Conservation (phyloP, 2,888 invertebrate species). For the Drosophila yooni region DNA sequence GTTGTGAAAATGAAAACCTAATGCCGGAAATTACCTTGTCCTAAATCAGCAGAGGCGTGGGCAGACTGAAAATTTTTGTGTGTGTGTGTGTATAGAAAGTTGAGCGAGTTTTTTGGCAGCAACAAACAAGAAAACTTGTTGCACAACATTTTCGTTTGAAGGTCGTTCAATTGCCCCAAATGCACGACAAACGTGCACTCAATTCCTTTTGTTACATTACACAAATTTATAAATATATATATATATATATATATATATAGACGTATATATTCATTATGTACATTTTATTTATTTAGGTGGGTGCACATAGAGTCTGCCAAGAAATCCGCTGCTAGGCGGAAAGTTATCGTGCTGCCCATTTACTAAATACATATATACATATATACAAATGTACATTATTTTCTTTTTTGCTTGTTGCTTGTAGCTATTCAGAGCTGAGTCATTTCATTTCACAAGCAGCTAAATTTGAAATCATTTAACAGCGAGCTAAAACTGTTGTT, state of each 20-base stretch:
- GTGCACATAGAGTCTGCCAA: slow-evolving; percentile 2
- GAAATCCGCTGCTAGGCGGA: slow-evolving; percentile 23
- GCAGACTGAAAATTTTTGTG: slow-evolving; percentile 37
- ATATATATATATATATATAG: background rate
- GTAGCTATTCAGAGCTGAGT: slow-evolving; percentile 7
- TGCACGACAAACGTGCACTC: slow-evolving; percentile 15
- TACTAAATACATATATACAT: slow-evolving; percentile 7
- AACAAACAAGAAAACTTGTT: slow-evolving; percentile 64
- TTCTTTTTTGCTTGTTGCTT: background rate
- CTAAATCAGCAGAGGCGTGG: slow-evolving; percentile 53
- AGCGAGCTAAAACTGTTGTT: slow-evolving; percentile 2
- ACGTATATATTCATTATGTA: background rate
- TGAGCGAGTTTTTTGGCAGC: slow-evolving; percentile 43
- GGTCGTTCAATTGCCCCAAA: slow-evolving; percentile 56
- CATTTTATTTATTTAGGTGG: slow-evolving; percentile 4
- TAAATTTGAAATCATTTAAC: background rate
- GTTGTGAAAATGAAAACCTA: slow-evolving; percentile 41
- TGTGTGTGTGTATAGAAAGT: slow-evolving; percentile 50
- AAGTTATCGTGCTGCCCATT: slow-evolving; percentile 29
- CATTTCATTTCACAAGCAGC: slow-evolving; percentile 10
- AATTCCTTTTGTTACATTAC: slow-evolving; percentile 22
- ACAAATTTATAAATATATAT: background rate
- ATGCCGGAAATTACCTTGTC: slow-evolving; percentile 79
- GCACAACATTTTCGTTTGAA: slow-evolving; percentile 71
- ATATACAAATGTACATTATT: background rate